Conservation (phyloP, 1,140 invertebrate species). For the Drosophila kanapiae region DNA sequence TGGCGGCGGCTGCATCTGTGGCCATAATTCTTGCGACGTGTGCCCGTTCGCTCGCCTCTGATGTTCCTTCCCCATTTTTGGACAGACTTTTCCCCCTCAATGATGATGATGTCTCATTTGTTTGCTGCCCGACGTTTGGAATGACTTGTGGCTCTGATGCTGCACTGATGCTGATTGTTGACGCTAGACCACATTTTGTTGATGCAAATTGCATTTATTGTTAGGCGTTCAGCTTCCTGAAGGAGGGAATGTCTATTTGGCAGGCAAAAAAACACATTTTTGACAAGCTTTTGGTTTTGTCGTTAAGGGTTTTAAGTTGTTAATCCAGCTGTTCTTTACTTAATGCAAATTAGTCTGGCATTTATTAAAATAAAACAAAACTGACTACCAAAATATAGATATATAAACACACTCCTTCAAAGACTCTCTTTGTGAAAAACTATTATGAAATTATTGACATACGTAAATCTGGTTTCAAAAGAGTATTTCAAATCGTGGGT, state of each 20-base stretch:
- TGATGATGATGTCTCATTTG: constrained; percentile 74
- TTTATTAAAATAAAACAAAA: not conserved
- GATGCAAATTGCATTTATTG: constrained; percentile 71
- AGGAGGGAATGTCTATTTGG: constrained; percentile 3
- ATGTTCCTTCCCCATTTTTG: constrained; percentile 44
- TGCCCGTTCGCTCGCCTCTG: constrained; percentile 15
- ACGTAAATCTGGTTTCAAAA: not conserved
- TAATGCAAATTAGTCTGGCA: not conserved
- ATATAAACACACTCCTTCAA: too few species aligned
- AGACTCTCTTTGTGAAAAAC: too few species aligned
- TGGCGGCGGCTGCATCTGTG: constrained; percentile 67
- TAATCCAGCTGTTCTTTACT: not conserved
- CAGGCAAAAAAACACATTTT: not conserved
- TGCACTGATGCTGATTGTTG: not conserved
- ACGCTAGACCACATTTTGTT: constrained; percentile 39
- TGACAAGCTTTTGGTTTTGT: constrained; percentile 5
- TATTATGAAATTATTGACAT: too few species aligned
- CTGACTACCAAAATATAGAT: not conserved
- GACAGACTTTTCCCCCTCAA: constrained; percentile 40
- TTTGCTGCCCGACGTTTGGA: constrained; percentile 50
- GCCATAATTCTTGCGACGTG: constrained; percentile 74
- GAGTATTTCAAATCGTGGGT: not conserved
- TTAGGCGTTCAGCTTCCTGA: constrained; percentile 48
- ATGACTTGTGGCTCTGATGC: constrained; percentile 44
- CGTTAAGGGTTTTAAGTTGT: not conserved